phyloP scores from a whole-genome alignment of 1,140 invertebrate species.

The Pissodes strobi region DNA sequence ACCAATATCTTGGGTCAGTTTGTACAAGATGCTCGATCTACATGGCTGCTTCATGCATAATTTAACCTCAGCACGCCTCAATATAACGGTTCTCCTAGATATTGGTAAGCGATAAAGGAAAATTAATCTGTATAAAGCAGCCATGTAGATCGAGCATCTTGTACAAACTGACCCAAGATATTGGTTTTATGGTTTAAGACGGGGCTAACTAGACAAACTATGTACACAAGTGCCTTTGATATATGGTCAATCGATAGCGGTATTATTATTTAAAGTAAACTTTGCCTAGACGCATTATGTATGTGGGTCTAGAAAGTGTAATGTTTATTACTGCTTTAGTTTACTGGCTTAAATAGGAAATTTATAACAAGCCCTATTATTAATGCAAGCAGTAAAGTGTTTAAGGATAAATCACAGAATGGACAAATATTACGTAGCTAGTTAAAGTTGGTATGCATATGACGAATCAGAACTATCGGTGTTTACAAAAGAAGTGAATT shows the following conservation, averaged over 20 bases:
- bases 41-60: not conserved
- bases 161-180: constrained; percentile 31
- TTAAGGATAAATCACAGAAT: too few species aligned
- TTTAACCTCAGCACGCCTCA: not conserved
- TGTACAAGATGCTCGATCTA: constrained; percentile 15
- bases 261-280: constrained; percentile 16
- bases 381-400: too few species aligned
- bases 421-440: too few species aligned
- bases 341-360: too few species aligned
- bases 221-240: constrained; percentile 28
- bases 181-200: constrained; percentile 32
- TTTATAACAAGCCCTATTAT: too few species aligned
- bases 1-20: constrained; percentile 34
- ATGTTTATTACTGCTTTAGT: too few species aligned
- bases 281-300: not conserved
- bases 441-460: too few species aligned
- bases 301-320: not conserved
- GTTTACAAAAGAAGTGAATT: too few species aligned
- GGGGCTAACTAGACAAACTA: constrained; percentile 21
- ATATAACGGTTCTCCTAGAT: constrained; percentile 4
- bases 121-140: constrained; percentile 31
- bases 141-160: constrained; percentile 17
- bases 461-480: too few species aligned
- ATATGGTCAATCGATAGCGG: constrained; percentile 14
- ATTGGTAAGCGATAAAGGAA: constrained; percentile 29